Conservation (phyloP, 2,113 vertebrate genomes). For the Passer montanus region DNA sequence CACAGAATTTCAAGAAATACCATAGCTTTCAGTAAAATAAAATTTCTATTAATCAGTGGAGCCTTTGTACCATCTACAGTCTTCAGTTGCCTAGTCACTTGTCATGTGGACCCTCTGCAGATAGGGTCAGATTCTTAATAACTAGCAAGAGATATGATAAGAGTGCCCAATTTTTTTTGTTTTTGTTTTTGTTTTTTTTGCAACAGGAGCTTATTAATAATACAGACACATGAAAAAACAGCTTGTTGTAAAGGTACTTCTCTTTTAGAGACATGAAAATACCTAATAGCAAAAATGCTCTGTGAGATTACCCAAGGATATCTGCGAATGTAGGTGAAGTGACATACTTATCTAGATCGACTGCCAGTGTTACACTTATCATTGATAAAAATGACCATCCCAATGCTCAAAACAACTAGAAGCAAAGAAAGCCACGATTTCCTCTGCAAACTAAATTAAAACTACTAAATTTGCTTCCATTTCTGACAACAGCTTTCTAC, state of each 20-base stretch:
- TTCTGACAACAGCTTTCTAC: neutral
- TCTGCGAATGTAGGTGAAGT: neutral
- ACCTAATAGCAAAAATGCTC: neutral
- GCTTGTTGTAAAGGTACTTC: neutral
- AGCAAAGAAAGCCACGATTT: neutral
- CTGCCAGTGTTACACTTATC: neutral
- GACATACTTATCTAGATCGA: neutral
- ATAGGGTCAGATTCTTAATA: neutral
- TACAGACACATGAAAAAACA: neutral
- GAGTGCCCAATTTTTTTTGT: neutral
- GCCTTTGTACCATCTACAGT: neutral
- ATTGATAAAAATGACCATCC: neutral
- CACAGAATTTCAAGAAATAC: neutral
- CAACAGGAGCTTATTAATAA: neutral
- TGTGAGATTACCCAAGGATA: neutral
- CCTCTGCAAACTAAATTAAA: neutral
- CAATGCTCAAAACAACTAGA: neutral
- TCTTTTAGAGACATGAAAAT: neutral
- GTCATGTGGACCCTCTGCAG: neutral
- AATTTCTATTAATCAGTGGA: neutral
- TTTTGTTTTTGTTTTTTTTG: neutral
- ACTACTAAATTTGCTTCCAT: neutral
- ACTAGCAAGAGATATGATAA: rapidly evolving
- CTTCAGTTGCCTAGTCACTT: neutral
- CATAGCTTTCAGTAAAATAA: neutral